These are phyloP conservation scores for Boleophthalmus pectinirostris DNA, from an alignment of 2,113 vertebrate species.

Conservation along the genomic window DNA sequence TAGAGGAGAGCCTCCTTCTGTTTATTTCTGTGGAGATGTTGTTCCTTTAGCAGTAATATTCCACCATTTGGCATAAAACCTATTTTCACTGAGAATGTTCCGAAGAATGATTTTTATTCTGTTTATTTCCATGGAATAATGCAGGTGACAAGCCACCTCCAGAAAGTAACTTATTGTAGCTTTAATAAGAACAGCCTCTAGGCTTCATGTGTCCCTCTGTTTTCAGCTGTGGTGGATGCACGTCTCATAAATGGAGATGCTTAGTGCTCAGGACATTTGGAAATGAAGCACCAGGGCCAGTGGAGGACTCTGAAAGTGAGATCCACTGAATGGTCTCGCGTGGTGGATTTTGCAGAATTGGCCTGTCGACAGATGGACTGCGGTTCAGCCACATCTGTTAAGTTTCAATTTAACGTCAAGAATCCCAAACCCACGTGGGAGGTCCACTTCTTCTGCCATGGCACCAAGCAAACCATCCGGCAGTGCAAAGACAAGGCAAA, in stretches of 20 bases:
- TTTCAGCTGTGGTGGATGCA: neutral
- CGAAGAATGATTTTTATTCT: no score
- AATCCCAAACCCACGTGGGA: neutral
- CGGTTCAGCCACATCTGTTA: neutral
- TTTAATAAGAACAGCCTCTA: no score
- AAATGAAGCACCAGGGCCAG: slow-evolving; percentile 2
- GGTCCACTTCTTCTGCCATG: neutral
- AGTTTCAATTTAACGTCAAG: neutral
- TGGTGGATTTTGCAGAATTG: neutral
- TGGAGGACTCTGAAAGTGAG: neutral
- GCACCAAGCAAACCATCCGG: neutral
- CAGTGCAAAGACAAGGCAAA: neutral
- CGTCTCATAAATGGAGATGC: neutral
- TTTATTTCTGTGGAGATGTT: no score
- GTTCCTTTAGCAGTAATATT: no score
- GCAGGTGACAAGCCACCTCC: no score
- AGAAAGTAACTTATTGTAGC: no score
- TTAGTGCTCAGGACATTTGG: neutral
- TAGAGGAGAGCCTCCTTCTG: no score
- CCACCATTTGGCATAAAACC: no score
- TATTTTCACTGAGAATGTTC: no score
- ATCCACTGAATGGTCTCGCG: neutral
- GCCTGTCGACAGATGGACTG: neutral
- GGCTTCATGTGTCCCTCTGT: neutral
- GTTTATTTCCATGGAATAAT: no score